Conservation (phyloP, 2,888 invertebrate genomes). For the Nemoura dubitans region DNA sequence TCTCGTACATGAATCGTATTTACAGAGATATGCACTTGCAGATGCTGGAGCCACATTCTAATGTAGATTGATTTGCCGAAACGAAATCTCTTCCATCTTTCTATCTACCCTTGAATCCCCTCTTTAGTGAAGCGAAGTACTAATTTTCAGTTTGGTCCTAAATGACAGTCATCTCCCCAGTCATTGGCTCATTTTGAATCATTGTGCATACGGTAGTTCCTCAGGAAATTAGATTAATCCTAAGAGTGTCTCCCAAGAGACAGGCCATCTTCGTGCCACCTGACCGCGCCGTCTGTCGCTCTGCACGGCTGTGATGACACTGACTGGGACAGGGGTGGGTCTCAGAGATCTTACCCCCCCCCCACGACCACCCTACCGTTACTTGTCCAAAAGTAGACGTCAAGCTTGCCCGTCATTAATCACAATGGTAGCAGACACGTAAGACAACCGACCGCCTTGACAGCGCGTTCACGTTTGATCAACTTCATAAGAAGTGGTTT, state of each 20-base stretch:
- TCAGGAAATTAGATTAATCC: not conserved
- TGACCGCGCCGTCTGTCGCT: not conserved
- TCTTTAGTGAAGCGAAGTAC: not conserved
- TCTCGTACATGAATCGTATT: too few relatives aligned
- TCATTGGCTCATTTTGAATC: not conserved
- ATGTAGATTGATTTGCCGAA: too few relatives aligned
- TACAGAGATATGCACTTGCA: too few relatives aligned
- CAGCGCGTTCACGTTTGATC: not conserved
- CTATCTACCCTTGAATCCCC: not conserved
- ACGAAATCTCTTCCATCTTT: too few relatives aligned
- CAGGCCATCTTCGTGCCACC: not conserved
- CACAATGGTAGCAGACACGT: not conserved
- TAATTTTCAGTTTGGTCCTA: not conserved
- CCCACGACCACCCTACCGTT: not conserved
- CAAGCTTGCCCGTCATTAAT: not conserved
- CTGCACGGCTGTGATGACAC: not conserved
- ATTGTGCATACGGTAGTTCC: not conserved
- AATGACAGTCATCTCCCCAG: not conserved
- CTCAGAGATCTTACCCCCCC: not conserved
- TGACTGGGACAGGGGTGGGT: not conserved
- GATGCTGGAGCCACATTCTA: too few relatives aligned
- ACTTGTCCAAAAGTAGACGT: constrained; percentile 12
- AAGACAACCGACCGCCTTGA: not conserved
- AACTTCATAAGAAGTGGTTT: not conserved
- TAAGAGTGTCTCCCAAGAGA: not conserved